Conservation (phyloP, 2,797 vertebrate genomes). For the Sardinella longiceps region DNA sequence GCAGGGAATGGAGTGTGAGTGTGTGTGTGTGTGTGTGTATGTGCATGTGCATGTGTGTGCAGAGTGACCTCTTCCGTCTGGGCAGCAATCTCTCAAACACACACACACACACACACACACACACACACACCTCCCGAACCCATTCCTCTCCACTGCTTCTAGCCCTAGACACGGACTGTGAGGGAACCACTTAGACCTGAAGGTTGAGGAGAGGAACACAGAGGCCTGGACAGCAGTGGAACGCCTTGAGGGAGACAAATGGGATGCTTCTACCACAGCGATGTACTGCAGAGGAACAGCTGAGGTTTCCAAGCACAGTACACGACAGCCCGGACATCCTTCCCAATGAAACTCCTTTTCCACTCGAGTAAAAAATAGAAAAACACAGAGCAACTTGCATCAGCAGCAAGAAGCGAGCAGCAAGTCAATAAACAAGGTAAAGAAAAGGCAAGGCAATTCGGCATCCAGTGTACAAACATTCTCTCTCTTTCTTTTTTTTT, state of each 20-base stretch:
- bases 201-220: background rate
- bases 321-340: background rate
- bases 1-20: background rate
- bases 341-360: background rate
- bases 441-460: background rate
- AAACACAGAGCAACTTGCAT: background rate
- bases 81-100: background rate
- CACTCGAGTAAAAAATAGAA: background rate
- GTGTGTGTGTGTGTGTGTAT: background rate
- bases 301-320: background rate
- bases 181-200: background rate
- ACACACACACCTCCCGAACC: background rate
- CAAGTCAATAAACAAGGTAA: background rate
- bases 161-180: background rate
- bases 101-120: background rate
- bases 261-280: background rate
- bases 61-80: slow-evolving; percentile 6
- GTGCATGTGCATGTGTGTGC: background rate
- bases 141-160: background rate
- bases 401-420: background rate
- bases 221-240: background rate
- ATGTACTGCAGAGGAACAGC: background rate
- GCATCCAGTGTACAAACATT: background rate
- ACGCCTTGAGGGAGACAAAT: slow-evolving; percentile 13
- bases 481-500: background rate